Evolutionary conservation across 2,888 invertebrate species (phyloP), one percentile per base, ranked within the genome.

Genomic region (Octonoba sinensis): DNA sequence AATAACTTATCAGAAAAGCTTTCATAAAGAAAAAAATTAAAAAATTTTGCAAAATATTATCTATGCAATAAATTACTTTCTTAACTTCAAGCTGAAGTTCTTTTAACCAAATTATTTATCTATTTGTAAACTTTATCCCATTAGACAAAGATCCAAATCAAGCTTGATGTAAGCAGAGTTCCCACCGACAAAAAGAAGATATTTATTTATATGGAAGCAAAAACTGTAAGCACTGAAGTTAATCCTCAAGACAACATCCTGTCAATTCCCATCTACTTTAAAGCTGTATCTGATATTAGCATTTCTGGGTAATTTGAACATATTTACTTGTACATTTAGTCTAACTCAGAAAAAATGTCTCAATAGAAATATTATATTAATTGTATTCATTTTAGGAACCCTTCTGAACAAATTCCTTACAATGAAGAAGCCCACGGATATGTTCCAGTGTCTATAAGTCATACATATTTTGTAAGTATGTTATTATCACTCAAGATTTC

Each of bases 381-480:
- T 44, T 59, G 4, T 54, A 20, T 60, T 44, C 18, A 44, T 75
- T 82, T 18, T 36, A 82, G 82, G 1, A 59, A 65, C 71, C 70
- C 76, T 16, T n/a, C 57, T 11, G 82, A 82, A 46, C 76, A 76
- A 60, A 66, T 82, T 62, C 75, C 65, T 47, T 76, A 71, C 66
- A 73, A 81, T 64, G 72, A 49, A 49, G 72, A 74, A 54, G 51
- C 22, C 15, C 49, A 82, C 12, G 59, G 46, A 20, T 47, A 59
- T 44, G 13, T 47, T 24, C 47, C 75, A 22, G 51, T 82, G n/a
- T 57, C 71, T 16, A 76, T 82, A 4, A 72, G 27, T 44, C 82
- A 82, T 44, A 82, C 82, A 20, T 82, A 82, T 46, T 71, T 65
- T 71, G 82, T 82, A 82, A 67, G 82, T 72, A 36, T 60, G 54